These are phyloP conservation scores for Semicossyphus pulcher DNA, from an alignment of 2,113 vertebrate genomes.

Conservation along the genomic window DNA sequence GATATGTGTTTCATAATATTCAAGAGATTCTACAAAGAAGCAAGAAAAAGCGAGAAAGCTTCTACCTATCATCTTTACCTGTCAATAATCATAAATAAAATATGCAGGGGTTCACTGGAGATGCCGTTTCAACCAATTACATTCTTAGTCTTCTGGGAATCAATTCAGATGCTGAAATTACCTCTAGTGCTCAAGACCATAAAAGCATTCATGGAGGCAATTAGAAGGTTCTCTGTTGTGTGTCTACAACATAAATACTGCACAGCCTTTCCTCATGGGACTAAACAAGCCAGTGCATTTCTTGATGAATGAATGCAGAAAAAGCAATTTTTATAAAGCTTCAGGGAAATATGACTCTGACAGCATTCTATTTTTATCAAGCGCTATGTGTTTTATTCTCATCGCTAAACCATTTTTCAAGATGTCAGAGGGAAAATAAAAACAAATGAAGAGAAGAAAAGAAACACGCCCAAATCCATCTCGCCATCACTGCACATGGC, in stretches of 20 bases:
- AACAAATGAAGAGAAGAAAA: conserved; percentile 55
- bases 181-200: conserved; percentile 44
- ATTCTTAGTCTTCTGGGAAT: conserved; percentile 24
- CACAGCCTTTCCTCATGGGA: conserved; percentile 47
- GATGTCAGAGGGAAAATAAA: conserved; percentile 66
- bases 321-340: conserved; percentile 72
- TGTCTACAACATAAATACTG: conserved; percentile 63
- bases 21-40: not conserved
- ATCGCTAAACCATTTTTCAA: conserved; percentile 69
- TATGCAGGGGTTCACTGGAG: conserved; percentile 5
- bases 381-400: conserved; percentile 64
- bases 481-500: conserved; percentile 29
- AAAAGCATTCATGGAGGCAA: conserved; percentile 71
- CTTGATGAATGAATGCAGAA: conserved; percentile 73
- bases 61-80: conserved; percentile 5
- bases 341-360: conserved; percentile 70
- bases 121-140: conserved; percentile 41
- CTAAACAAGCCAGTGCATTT: conserved; percentile 63
- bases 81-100: conserved; percentile 52
- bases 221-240: conserved; percentile 70
- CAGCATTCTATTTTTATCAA: conserved; percentile 74
- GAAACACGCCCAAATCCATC: conserved; percentile 45
- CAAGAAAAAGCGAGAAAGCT: not conserved
- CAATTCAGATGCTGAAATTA: conserved; percentile 48
- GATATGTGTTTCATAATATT: not conserved